Evolutionary conservation across 2,888 invertebrate genomes (phyloP), one percentile per base, ranked within the genome.

Genomic region (Nomada fucata): DNA sequence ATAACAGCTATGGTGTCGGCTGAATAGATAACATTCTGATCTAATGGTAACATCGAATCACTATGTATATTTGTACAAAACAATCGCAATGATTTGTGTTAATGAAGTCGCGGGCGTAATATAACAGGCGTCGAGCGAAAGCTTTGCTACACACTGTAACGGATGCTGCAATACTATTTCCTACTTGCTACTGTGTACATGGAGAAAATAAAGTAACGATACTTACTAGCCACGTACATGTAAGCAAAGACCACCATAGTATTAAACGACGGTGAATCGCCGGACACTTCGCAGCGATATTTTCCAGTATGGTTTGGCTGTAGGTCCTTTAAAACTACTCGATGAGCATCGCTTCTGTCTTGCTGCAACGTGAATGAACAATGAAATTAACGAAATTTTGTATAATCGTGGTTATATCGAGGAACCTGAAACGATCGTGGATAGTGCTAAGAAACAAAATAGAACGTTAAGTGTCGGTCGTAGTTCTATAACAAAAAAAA

Each of bases 231-330:
- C 85, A 97, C 96, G 94, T 96, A 96, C 94, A 97, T 95, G 85
- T 96, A 96, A 64, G 96, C 95, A 50, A 95, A 95, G 63, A 95
- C 95, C 90, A 95, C 94, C 89, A 95, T 94, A 0, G 97, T 97
- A 92, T 96, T 96, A 93, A 97, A 97, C 86, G 96, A 95, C 29
- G 97, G 97, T 2, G 96, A 95, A 91, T 97, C 97, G 0, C 96
- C 96, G 0, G 97, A 96, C 18, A 97, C 97, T 92, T 97, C 97
- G 92, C 97, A 97, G 69, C 96, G 95, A 93, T 96, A 97, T 89
- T 95, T 95, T 18, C 97, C 97, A 15, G 96, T 96, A 94, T 96
- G 95, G 84, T 96, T 95, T 67, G 96, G 95, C 76, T 96, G 96
- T 20, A 97, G 96, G 89, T 96, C 96, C 89, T 96, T 95, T 82